Evolutionary conservation across 2,113 vertebrate species (phyloP), one percentile per base, ranked within the genome.

Genomic region (Coregonus clupeaformis): DNA sequence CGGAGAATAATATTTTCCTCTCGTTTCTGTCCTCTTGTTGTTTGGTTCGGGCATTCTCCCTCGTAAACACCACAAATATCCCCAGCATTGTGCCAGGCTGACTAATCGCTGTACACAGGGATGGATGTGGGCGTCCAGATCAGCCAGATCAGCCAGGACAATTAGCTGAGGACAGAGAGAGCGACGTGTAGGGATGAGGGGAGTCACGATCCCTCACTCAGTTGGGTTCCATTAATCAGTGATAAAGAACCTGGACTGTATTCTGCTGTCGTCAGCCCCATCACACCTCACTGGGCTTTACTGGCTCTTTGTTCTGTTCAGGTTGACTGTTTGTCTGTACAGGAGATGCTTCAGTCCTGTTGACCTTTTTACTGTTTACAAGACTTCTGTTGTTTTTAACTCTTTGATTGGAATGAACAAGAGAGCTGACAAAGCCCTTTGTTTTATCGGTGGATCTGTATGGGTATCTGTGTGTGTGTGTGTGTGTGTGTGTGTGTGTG

Each of bases 161-260:
- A 88, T 91, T 91, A 92, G 82, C 63, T 55, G 72, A 82, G 80
- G 74, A 36, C 85, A 74, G 82, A 86, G 52, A 73, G 81, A 80
- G 60, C 27, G 69, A 77, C 73, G 81, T 42, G 36, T 42, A 42
- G 79, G 73, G 85, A 82, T 72, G 85, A 88, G 75, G 83, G 77
- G 79, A 84, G 82, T 85, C 82, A 60, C 78, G 79, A 80, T 82
- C 80, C 72, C 80, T 77, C 80, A 68, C 69, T 75, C 71, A 76
- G 71, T 66, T 24, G 64, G 82, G 88, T 81, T 75, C 68, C 80
- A 85, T 88, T 88, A 88, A 89, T 92, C 87, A 88, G 87, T 80
- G 83, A 55, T 82, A 87, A 84, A 82, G 83, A 72, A 57, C 71
- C 49, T 52, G 12, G 12, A 3, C 12, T 52, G 49, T 52, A 52